Conservation (phyloP, 2,113 vertebrate genomes). For the Heloderma charlesbogerti region DNA sequence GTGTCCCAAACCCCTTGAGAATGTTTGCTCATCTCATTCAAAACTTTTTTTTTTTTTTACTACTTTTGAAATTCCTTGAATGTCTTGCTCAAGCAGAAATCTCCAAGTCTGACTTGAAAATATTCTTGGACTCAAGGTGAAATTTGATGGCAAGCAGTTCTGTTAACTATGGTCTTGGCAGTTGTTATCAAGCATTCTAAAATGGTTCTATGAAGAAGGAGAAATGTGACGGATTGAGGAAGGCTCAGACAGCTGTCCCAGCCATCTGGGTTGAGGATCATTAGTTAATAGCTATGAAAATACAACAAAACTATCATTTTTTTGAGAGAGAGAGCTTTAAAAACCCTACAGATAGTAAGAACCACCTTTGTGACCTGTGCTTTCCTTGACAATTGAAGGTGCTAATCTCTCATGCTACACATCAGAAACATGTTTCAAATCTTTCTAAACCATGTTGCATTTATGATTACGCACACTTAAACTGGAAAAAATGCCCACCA, state of each 20-base stretch:
- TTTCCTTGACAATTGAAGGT: constrained; percentile 8
- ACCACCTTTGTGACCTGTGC: not conserved
- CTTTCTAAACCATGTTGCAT: not conserved
- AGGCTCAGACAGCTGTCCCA: constrained; percentile 68
- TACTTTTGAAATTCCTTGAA: not conserved
- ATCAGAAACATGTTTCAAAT: not conserved
- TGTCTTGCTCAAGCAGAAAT: not conserved
- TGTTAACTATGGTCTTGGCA: constrained; percentile 46
- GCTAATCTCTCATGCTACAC: not conserved
- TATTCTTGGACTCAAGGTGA: constrained; percentile 22
- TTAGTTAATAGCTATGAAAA: constrained; percentile 62
- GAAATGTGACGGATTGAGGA: constrained; percentile 37
- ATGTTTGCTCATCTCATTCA: not conserved
- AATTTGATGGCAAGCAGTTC: not conserved
- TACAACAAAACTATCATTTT: constrained; percentile 38
- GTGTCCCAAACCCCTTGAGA: not conserved
- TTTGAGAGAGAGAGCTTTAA: not conserved
- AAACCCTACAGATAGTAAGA: constrained; percentile 12
- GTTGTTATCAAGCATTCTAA: constrained; percentile 50
- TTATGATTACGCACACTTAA: not conserved
- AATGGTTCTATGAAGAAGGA: constrained; percentile 42
- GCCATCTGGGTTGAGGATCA: constrained; percentile 66
- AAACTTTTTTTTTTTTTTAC: not conserved
- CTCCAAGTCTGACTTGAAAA: not conserved
- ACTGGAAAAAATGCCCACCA: not conserved